Conservation (phyloP, 2,113 vertebrate genomes). For the Chrysemys picta region DNA sequence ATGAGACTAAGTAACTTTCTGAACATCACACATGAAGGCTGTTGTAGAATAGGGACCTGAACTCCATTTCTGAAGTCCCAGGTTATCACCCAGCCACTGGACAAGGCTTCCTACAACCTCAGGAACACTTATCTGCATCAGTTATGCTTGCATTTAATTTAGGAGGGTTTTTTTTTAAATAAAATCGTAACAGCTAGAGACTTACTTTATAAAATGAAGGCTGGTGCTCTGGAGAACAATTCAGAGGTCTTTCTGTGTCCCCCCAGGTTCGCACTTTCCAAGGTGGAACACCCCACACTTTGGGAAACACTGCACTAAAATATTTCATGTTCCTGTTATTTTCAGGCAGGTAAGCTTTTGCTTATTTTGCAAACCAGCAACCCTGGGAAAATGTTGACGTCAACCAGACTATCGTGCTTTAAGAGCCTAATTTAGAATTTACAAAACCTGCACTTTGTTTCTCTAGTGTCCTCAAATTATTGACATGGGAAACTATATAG, state of each 20-base stretch:
- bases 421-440: background rate
- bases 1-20: background rate
- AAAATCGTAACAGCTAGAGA: background rate
- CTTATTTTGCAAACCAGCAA: background rate
- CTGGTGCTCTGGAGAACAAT: background rate
- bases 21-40: background rate
- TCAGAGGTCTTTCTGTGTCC: background rate
- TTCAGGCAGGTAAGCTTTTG: background rate
- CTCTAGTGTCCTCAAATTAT: background rate
- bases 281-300: background rate
- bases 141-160: background rate
- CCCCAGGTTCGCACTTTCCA: background rate
- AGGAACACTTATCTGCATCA: background rate
- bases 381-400: background rate
- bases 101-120: background rate
- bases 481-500: background rate
- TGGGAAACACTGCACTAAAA: background rate
- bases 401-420: background rate
- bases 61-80: background rate
- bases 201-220: background rate
- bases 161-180: background rate
- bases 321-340: background rate
- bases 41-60: background rate
- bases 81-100: background rate
- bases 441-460: background rate